These are phyloP conservation scores for Pteromalus puparum DNA, from an alignment of 1,140 invertebrate species.

Conservation along the genomic window DNA sequence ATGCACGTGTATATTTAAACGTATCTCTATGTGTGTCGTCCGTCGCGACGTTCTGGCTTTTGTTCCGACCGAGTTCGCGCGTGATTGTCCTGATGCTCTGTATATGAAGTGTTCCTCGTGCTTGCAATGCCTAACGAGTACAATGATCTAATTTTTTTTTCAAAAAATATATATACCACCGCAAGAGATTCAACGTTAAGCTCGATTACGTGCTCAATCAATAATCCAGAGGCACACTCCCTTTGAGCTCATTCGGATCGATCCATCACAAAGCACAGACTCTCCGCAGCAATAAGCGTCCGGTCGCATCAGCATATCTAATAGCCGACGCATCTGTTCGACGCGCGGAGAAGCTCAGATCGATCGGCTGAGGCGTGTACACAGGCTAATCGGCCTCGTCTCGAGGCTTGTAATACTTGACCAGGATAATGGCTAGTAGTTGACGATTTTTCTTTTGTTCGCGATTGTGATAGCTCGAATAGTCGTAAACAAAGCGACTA, in stretches of 20 bases:
- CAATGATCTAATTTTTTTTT: too few species aligned
- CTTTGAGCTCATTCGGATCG: too few species aligned
- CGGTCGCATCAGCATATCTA: constrained; percentile 7
- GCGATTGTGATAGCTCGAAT: too few species aligned
- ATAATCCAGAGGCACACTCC: too few species aligned
- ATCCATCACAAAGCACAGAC: not conserved
- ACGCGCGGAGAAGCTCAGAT: not conserved
- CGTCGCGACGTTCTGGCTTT: not conserved
- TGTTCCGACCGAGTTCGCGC: not conserved
- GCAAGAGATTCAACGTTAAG: too few species aligned
- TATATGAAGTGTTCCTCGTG: not conserved
- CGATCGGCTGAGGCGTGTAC: not conserved
- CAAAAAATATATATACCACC: too few species aligned
- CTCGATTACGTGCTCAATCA: too few species aligned
- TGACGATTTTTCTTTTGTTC: too few species aligned
- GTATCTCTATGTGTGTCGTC: not conserved
- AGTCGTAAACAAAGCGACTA: too few species aligned
- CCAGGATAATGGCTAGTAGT: too few species aligned
- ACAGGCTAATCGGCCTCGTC: not conserved
- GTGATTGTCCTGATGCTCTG: not conserved
- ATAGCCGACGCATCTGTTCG: constrained; percentile 1
- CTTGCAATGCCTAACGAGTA: too few species aligned
- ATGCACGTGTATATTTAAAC: not conserved
- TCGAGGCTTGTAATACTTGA: too few species aligned
- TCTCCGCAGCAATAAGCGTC: not conserved